Conservation (phyloP, 2,888 invertebrate species). For the Volucella zonaria region DNA sequence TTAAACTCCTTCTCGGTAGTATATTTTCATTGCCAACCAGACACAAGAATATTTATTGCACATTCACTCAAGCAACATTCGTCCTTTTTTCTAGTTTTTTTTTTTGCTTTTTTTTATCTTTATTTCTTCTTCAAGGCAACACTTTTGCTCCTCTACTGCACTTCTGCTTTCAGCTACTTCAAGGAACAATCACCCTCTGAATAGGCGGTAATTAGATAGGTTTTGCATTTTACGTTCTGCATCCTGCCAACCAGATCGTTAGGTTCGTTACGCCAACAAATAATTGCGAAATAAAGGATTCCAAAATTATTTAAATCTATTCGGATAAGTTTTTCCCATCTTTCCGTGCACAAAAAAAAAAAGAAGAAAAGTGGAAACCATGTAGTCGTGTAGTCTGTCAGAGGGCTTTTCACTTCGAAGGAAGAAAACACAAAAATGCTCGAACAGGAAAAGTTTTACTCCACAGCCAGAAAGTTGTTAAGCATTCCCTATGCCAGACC, state of each 20-base stretch:
- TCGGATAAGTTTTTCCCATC: constrained; percentile 38
- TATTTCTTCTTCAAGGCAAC: neutral
- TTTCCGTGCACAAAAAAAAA: neutral
- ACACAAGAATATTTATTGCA: constrained; percentile 43
- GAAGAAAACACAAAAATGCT: constrained; percentile 3
- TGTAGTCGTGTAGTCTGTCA: neutral
- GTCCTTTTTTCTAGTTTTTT: too few relatives aligned
- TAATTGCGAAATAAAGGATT: constrained; percentile 53
- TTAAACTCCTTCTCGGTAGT: constrained; percentile 4
- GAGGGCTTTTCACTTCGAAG: neutral
- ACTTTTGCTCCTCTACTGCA: neutral
- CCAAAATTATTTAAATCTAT: constrained; percentile 66
- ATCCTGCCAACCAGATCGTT: constrained; percentile 19
- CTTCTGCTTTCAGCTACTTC: neutral
- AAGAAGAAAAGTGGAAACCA: neutral
- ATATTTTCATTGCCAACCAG: constrained; percentile 15
- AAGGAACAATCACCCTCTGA: constrained; percentile 32
- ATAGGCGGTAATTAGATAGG: constrained; percentile 57
- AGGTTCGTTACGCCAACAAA: constrained; percentile 51
- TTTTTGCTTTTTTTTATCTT: too few relatives aligned
- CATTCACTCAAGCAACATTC: neutral
- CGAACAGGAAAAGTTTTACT: constrained; percentile 11
- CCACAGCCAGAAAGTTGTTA: constrained; percentile 29
- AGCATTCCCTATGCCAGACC: constrained; percentile 11
- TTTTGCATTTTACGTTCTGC: constrained; percentile 33